A percentile compares a stretch with the other conserved stretches of the same genome.
These are phyloP conservation scores for Cheiracanthium punctorium DNA, from an alignment of 2,888 invertebrate genomes.

Conservation along the genomic window DNA sequence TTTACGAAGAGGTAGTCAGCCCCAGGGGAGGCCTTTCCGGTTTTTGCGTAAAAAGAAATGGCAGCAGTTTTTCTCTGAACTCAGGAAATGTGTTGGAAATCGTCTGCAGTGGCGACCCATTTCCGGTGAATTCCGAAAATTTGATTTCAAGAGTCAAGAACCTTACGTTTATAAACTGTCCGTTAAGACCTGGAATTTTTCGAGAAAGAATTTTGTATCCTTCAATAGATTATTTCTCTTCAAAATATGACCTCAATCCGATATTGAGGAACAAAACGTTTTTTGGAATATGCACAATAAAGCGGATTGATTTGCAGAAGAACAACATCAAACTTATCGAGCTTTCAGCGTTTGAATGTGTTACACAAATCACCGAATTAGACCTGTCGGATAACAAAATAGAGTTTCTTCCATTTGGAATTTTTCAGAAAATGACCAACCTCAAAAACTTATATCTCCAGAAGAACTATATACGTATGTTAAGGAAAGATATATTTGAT, in stretches of 20 bases:
- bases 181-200: too few relatives aligned
- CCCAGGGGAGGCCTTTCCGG: too few relatives aligned
- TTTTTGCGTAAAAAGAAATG: too few relatives aligned
- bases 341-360: neutral
- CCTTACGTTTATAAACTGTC: too few relatives aligned
- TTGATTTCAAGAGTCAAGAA: too few relatives aligned
- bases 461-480: neutral
- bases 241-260: neutral
- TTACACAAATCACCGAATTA: neutral
- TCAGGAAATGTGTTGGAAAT: too few relatives aligned
- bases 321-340: neutral
- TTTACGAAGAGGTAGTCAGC: too few relatives aligned
- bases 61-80: too few relatives aligned
- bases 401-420: neutral
- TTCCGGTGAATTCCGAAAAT: too few relatives aligned
- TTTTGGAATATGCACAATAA: neutral
- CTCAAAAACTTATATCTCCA: neutral
- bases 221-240: too few relatives aligned
- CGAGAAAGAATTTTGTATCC: too few relatives aligned
- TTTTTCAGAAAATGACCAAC: neutral
- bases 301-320: neutral
- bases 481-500: neutral
- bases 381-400: neutral
- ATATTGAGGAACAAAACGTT: neutral
- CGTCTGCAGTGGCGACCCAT: too few relatives aligned